phyloP scores from a whole-genome alignment of 2,797 vertebrate genomes.

The Psittacula echo region DNA sequence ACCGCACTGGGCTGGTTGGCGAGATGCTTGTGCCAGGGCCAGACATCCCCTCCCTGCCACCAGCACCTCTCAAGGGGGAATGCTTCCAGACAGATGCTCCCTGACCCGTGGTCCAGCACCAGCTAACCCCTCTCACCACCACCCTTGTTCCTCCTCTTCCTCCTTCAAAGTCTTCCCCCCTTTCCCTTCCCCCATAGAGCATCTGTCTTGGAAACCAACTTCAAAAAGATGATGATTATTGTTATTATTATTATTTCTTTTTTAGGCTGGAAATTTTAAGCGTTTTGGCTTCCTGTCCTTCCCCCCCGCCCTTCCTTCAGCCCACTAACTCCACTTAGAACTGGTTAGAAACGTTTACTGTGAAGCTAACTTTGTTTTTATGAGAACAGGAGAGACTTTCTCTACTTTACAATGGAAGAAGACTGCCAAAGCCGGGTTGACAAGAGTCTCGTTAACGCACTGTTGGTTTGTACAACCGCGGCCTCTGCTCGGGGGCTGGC shows the following conservation, averaged over 20 bases:
- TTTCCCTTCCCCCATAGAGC: background rate
- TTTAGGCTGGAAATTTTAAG: slow-evolving; percentile 54
- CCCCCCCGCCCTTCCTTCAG: background rate
- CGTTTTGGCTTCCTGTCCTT: background rate
- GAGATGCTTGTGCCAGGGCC: background rate
- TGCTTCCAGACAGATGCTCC: slow-evolving; percentile 33
- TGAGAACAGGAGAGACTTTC: slow-evolving; percentile 45
- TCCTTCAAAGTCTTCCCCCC: background rate
- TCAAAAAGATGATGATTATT: background rate
- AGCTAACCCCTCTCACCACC: background rate
- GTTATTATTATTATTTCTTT: background rate
- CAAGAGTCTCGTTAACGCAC: slow-evolving; percentile 29
- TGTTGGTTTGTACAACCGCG: slow-evolving; percentile 18
- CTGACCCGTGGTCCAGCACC: background rate
- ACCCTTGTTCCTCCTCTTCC: background rate
- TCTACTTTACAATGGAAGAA: slow-evolving; percentile 54
- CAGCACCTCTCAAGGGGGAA: background rate
- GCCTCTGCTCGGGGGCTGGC: background rate
- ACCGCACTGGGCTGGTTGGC: background rate
- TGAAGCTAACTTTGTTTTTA: slow-evolving; percentile 65
- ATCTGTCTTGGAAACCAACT: slow-evolving; percentile 52
- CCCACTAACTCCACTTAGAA: slow-evolving; percentile 57
- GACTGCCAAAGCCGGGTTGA: slow-evolving; percentile 69
- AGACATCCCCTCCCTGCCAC: fast-evolving
- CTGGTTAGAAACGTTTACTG: slow-evolving; percentile 75